Percentiles rank a stretch among this genome's conserved stretches.
phyloP scores from a whole-genome alignment of 2,797 vertebrate genomes.

The Gadopsis marmoratus region DNA sequence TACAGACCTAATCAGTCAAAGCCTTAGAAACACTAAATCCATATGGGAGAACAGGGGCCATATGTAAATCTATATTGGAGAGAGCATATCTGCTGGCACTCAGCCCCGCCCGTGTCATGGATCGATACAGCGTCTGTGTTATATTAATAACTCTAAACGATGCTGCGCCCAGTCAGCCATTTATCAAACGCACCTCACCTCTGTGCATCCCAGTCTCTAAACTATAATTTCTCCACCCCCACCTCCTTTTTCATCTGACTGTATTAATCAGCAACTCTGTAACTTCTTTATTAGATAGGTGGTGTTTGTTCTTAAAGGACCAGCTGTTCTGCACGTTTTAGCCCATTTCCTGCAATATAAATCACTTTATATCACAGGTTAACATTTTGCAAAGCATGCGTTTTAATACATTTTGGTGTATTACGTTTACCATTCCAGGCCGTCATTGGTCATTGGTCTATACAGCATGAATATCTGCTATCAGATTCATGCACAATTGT shows the following conservation, averaged over 20 bases:
- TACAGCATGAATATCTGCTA: background rate
- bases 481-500: background rate
- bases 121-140: conserved; percentile 79
- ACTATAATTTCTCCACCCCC: conserved; percentile 50
- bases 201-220: conserved; percentile 53
- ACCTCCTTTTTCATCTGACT: conserved; percentile 33
- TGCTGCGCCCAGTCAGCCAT: conserved; percentile 71
- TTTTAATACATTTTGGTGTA: background rate
- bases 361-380: background rate
- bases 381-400: background rate
- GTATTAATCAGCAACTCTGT: conserved; percentile 57
- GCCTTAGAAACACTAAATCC: conserved; percentile 71
- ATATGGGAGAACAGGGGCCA: conserved; percentile 62
- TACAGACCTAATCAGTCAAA: conserved; percentile 72
- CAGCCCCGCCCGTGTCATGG: conserved; percentile 58
- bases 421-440: background rate
- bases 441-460: background rate
- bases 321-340: background rate
- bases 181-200: conserved; percentile 71
- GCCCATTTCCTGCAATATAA: background rate
- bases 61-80: conserved; percentile 80
- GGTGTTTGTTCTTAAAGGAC: conserved; percentile 12
- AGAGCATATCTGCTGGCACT: conserved; percentile 65
- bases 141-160: conserved; percentile 83
- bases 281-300: conserved; percentile 46